A percentile compares a stretch with the other conserved stretches of the same genome.
Conservation (phyloP, 2,888 invertebrate species). For the Falcaria lacertinaria region DNA sequence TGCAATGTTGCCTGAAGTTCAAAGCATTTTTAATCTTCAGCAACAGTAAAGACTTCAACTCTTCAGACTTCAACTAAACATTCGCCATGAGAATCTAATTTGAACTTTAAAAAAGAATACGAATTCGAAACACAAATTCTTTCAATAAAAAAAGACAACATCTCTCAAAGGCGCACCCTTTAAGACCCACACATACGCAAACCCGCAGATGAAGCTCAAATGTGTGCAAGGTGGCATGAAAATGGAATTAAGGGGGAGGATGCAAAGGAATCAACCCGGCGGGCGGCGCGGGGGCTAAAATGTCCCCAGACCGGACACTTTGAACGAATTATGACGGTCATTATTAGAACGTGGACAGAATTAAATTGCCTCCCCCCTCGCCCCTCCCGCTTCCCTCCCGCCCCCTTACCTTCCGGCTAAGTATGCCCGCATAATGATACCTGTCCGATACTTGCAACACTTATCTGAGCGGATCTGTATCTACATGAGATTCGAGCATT, state of each 20-base stretch:
- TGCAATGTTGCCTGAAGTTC: no score
- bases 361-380: conserved; percentile 77
- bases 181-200: conserved; percentile 29
- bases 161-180: conserved; percentile 20
- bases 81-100: no score
- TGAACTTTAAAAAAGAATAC: conserved; percentile 3
- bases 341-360: conserved; percentile 83
- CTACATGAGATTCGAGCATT: conserved; percentile 22
- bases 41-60: no score
- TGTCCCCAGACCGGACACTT: conserved; percentile 80
- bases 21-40: no score
- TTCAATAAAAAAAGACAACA: conserved; percentile 6
- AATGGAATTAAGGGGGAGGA: conserved; percentile 76
- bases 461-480: conserved; percentile 54
- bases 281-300: conserved; percentile 56
- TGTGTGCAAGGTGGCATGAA: conserved; percentile 77
- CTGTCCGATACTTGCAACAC: conserved; percentile 70
- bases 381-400: conserved; percentile 27
- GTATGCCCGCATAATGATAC: conserved; percentile 77
- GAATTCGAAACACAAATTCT: conserved; percentile 6
- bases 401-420: conserved; percentile 64
- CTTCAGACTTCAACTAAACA: no score
- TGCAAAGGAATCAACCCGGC: conserved; percentile 74
- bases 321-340: conserved; percentile 82
- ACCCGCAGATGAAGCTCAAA: conserved; percentile 54